phyloP scores from a whole-genome alignment of 2,888 invertebrate genomes.

The Lypha dubia region DNA sequence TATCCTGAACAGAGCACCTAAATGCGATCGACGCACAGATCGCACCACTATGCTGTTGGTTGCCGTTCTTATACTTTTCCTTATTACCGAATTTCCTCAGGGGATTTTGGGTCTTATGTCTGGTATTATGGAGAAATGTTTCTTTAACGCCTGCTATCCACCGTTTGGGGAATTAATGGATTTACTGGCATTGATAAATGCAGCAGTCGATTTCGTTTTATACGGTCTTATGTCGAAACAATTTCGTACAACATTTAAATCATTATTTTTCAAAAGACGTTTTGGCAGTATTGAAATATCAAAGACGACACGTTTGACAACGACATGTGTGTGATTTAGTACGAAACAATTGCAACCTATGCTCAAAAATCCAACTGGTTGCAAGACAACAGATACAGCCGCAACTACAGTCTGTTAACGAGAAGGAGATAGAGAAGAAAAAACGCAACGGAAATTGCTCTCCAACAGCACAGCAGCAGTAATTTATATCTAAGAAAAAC shows the following conservation, averaged over 20 bases:
- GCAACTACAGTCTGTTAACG: not conserved
- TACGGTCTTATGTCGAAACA: conserved; percentile 97
- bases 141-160: conserved; percentile 91
- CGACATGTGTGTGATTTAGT: conserved; percentile 81
- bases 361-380: not conserved
- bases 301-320: conserved; percentile 81
- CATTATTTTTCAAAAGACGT: conserved; percentile 89
- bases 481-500: not conserved
- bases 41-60: conserved; percentile 95
- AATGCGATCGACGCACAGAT: conserved; percentile 90
- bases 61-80: conserved; percentile 92
- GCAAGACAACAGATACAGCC: not conserved
- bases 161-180: conserved; percentile 94
- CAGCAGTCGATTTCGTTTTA: conserved; percentile 95
- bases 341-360: not conserved
- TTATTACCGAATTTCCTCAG: conserved; percentile 95
- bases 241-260: conserved; percentile 91
- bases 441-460: not conserved
- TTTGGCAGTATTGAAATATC: conserved; percentile 83
- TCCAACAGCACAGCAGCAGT: not conserved
- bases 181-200: conserved; percentile 94
- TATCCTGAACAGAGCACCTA: conserved; percentile 79
- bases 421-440: not conserved
- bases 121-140: conserved; percentile 87
- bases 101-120: conserved; percentile 89